These are phyloP conservation scores for Brassicogethes aeneus DNA, from an alignment of 2,888 invertebrate genomes.

Conservation along the genomic window DNA sequence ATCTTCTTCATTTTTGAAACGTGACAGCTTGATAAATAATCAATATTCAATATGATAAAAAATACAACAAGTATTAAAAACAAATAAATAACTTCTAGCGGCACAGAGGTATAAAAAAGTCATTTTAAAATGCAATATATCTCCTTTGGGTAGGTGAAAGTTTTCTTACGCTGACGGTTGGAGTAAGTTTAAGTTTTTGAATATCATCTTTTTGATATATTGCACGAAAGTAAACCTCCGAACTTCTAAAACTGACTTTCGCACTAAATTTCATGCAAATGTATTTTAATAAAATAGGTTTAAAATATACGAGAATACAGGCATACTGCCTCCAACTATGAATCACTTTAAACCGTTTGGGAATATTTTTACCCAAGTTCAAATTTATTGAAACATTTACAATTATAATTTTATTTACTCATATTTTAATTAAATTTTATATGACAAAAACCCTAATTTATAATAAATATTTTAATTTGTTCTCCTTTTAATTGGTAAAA, in stretches of 20 bases:
- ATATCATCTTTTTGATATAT: slow-evolving; percentile 38
- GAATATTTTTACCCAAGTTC: not conserved
- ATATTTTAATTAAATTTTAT: no score
- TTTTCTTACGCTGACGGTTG: slow-evolving; percentile 35
- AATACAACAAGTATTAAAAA: no score
- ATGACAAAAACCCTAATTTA: no score
- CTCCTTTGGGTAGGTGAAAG: slow-evolving; percentile 31
- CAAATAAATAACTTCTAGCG: not conserved
- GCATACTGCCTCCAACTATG: no score
- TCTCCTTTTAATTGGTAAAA: no score
- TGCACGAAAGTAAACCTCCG: slow-evolving; percentile 25
- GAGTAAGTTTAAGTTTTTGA: slow-evolving; percentile 35
- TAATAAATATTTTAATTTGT: no score
- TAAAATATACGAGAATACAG: no score
- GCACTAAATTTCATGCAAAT: slow-evolving; percentile 1
- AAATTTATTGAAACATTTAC: no score
- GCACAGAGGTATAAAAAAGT: slow-evolving; percentile 17
- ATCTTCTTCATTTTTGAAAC: no score
- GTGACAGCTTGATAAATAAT: no score
- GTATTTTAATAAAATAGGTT: not conserved
- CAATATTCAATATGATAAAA: no score
- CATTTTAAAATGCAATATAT: slow-evolving; percentile 35
- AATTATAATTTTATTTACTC: no score
- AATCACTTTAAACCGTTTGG: not conserved
- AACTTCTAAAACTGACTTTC: not conserved